A percentile compares a stretch with the other conserved stretches of the same genome.
These are phyloP conservation scores for Formica aserva DNA, from an alignment of 2,888 invertebrate genomes.

Conservation along the genomic window DNA sequence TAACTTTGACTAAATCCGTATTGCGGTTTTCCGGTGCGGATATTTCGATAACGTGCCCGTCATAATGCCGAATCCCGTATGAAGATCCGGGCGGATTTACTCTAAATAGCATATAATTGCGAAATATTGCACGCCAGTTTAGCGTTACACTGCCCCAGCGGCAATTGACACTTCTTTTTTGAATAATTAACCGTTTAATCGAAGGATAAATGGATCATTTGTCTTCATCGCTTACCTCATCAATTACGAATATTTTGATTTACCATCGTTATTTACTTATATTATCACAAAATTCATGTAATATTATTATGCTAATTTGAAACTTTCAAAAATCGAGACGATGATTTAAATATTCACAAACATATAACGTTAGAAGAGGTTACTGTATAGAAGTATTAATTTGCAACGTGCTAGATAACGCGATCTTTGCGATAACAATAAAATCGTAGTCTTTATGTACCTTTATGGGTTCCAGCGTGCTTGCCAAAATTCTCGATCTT, in stretches of 20 bases:
- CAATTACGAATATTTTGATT: slow-evolving; percentile 19
- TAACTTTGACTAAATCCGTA: neutral
- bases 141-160: neutral
- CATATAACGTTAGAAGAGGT: neutral
- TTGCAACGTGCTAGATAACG: neutral
- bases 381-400: neutral
- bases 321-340: neutral
- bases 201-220: neutral
- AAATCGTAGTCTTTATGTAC: slow-evolving; percentile 53
- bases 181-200: slow-evolving; percentile 8
- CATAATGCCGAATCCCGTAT: neutral
- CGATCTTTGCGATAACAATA: neutral
- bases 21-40: neutral
- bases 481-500: slow-evolving; percentile 89
- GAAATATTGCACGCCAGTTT: slow-evolving; percentile 19
- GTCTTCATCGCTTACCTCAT: neutral
- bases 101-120: slow-evolving; percentile 6
- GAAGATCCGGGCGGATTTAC: slow-evolving; percentile 4
- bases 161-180: neutral
- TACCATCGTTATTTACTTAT: neutral
- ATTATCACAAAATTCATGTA: neutral
- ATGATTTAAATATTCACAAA: neutral
- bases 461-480: slow-evolving; percentile 85
- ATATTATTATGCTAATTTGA: neutral
- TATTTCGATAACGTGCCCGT: neutral